Percentiles rank a stretch among this genome's conserved stretches.
phyloP scores from a whole-genome alignment of 2,113 vertebrate species.

The Cyanocitta stelleri region DNA sequence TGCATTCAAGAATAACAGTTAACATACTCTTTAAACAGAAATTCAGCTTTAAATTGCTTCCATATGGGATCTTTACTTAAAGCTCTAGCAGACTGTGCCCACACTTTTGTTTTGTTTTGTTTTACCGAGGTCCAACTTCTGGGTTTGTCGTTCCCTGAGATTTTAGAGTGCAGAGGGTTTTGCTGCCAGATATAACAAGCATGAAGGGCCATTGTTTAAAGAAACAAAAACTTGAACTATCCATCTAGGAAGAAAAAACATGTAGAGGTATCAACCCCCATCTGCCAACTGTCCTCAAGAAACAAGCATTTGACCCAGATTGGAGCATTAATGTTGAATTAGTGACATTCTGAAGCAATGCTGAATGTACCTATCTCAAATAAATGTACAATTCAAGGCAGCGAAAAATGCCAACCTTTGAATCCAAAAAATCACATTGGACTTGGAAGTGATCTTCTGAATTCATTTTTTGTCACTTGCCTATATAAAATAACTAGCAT shows the following conservation, averaged over 20 bases:
- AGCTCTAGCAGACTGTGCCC: conserved; percentile 31
- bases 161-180: conserved; percentile 31
- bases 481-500: neutral
- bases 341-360: neutral
- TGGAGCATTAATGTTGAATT: neutral
- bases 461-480: neutral
- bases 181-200: conserved; percentile 39
- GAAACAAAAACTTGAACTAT: conserved; percentile 34
- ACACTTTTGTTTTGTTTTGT: conserved; percentile 21
- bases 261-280: neutral
- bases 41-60: conserved; percentile 65
- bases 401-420: neutral
- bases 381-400: neutral
- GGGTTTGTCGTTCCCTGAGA: conserved; percentile 1
- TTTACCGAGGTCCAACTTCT: conserved; percentile 20
- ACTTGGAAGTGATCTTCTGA: neutral
- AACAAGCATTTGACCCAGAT: neutral
- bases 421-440: neutral
- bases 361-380: neutral
- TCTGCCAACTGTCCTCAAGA: neutral
- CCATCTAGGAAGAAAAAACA: conserved; percentile 28
- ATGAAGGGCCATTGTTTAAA: conserved; percentile 28
- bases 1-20: conserved; percentile 61
- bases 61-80: conserved; percentile 58
- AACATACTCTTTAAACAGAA: conserved; percentile 60